Evolutionary conservation across 2,888 invertebrate species (phyloP), one percentile per base, ranked within the genome.

Genomic region (Griposia aprilina): DNA sequence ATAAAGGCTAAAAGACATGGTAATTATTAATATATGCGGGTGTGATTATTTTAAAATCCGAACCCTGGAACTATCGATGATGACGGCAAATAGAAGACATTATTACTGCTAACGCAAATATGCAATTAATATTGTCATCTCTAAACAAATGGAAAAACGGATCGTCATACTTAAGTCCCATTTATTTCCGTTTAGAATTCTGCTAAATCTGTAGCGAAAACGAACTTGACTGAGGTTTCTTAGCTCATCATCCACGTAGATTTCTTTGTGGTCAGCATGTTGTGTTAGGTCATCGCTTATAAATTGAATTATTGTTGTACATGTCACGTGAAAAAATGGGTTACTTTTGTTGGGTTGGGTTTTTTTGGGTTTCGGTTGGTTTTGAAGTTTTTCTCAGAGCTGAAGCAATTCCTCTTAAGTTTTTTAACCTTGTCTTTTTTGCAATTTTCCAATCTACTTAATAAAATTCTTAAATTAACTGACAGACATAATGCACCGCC

Each of bases 171-270:
- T 52, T 23, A 60, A 30, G 63, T 26, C 15, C 55, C 36, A n/a
- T 26, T 69, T 2, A 67, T 48, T 13, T 55, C 60, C 62, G 55
- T 80, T 71, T 52, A 23, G 1, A 30, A 26, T 79, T 81, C 79
- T 60, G 36, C 26, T 66, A 60, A 79, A 45, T 55, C 26, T 48
- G 17, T 36, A 6, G 1, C 36, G 41, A 81, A 72, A 79, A 73
- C 15, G 36, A 63, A 79, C 67, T 17, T 41, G 13, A 41, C 15
- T 41, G 57, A 41, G 26, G 50, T 79, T 79, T 62, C 41, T 77
- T 67, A 30, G 50, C 11, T 60, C 50, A n/a, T 10, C 26, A 15
- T 20, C 11, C 23, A 26, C 66, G 26, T 50, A 26, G n/a, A 13
- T 23, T 59, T 26, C 20, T 59, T 13, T 23, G 68, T 20, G n/a